Percentiles rank a stretch among this genome's conserved stretches.
phyloP scores from a whole-genome alignment of 2,797 vertebrate genomes.

The Eidolon dupreanum region DNA sequence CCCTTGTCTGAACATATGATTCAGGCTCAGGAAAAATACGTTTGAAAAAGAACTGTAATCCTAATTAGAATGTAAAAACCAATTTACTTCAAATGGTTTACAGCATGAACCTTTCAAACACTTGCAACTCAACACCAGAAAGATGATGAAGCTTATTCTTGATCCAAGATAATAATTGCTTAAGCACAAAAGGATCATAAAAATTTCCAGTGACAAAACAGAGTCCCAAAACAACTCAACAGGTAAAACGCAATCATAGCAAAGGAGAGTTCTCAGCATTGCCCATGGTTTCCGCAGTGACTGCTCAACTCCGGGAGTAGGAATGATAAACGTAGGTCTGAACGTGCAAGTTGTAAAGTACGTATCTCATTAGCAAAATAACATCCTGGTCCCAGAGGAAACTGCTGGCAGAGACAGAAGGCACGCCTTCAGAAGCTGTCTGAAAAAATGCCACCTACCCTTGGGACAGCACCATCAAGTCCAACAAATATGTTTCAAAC shows the following conservation, averaged over 20 bases:
- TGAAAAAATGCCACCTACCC: background rate
- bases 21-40: background rate
- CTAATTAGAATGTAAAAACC: conserved; percentile 16
- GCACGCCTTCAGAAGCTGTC: background rate
- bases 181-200: conserved; percentile 32
- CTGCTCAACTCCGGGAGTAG: background rate
- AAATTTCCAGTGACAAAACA: conserved; percentile 49
- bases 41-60: conserved; percentile 19
- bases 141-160: background rate
- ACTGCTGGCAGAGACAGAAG: background rate
- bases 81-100: conserved; percentile 22
- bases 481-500: background rate
- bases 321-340: background rate
- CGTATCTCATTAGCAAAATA: background rate
- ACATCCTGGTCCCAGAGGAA: background rate
- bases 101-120: conserved; percentile 18
- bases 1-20: background rate
- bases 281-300: background rate
- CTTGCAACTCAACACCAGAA: conserved; percentile 20
- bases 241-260: background rate
- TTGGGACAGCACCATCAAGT: background rate
- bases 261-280: background rate
- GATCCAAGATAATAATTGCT: conserved; percentile 45
- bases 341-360: background rate
- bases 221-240: background rate